Evolutionary conservation across 2,888 invertebrate species (phyloP), one percentile per base, ranked within the genome.

Genomic region (Zootermopsis nevadensis): DNA sequence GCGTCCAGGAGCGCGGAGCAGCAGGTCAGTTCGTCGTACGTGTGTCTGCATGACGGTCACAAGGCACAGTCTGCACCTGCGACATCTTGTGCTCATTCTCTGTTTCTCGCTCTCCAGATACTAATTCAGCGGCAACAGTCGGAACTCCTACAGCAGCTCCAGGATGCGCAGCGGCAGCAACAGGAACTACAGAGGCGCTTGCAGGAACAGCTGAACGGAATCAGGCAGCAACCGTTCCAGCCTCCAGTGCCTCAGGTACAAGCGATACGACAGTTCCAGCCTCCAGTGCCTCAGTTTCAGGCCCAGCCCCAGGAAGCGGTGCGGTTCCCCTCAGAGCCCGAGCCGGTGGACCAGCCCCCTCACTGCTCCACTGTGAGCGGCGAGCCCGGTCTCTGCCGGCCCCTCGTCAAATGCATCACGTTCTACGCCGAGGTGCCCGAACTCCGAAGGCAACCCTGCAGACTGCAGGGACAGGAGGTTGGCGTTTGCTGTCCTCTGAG

Each of bases 351-450:
- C 22, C 22, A n/a, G 7, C 69, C 77, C 0, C 84, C 86, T 12
- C 86, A 86, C 7, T 88, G 88, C 85, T 85, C 83, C 22, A 87
- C 87, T 10, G 82, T 84, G 24, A 84, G 82, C n/a, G 88, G 88
- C 0, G 86, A 87, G 79, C 85, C 86, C 0, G 89, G 89, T 7
- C 83, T 86, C 7, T 89, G 89, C 83, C 86, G 87, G 24, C 88
- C 88, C 15, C 86, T 89, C n/a, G 87, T 88, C 76, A 87, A 87
- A 83, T 89, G 89, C 83, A 86, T 88, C 83, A 87, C 88, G 8
- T 88, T 89, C 86, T 89, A 88, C 85, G 87, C 88, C 0, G 88
- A 89, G 82, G 85, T 89, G 27, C 88, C 88, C 0, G 88, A 88
- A 77, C 84, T 89, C 53, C 87, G 87, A 76, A 87, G 86, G 77